Percentiles rank a stretch among this genome's conserved stretches.
phyloP scores from a whole-genome alignment of 2,113 vertebrate species.

The Mungos mungo region DNA sequence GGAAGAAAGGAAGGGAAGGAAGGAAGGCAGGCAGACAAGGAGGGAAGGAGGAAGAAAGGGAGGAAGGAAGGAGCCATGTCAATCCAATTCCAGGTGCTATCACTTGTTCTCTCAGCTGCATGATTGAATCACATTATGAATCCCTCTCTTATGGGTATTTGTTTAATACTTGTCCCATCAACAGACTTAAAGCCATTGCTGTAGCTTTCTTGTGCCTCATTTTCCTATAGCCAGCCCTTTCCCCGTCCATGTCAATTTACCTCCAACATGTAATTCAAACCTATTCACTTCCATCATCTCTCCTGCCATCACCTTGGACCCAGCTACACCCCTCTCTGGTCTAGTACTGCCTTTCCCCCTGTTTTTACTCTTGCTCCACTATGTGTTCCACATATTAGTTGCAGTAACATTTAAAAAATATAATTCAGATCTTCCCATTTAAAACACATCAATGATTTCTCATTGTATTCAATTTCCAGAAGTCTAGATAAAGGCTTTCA shows the following conservation, averaged over 20 bases:
- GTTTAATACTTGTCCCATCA: background rate
- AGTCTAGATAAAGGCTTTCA: background rate
- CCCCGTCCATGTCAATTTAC: background rate
- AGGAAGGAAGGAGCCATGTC: background rate
- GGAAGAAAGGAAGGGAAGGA: too few species aligned
- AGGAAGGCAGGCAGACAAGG: rapidly evolving
- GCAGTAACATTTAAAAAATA: background rate
- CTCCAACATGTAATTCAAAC: background rate
- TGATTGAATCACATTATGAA: background rate
- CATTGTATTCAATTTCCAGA: background rate
- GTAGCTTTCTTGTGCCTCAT: background rate
- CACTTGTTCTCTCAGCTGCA: background rate
- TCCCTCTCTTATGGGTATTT: background rate
- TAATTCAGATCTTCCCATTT: background rate
- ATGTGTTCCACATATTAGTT: background rate
- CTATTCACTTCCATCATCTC: background rate
- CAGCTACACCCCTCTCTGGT: background rate
- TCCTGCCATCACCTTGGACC: background rate
- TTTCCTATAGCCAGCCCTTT: background rate
- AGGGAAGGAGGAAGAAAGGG: background rate
- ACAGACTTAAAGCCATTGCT: background rate
- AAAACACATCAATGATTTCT: background rate
- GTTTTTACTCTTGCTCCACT: background rate
- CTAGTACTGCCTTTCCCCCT: background rate
- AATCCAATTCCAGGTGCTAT: background rate